Base-by-base conservation (phyloP, 2,797 vertebrate species). In the Sciaenops ocellatus region DNA sequence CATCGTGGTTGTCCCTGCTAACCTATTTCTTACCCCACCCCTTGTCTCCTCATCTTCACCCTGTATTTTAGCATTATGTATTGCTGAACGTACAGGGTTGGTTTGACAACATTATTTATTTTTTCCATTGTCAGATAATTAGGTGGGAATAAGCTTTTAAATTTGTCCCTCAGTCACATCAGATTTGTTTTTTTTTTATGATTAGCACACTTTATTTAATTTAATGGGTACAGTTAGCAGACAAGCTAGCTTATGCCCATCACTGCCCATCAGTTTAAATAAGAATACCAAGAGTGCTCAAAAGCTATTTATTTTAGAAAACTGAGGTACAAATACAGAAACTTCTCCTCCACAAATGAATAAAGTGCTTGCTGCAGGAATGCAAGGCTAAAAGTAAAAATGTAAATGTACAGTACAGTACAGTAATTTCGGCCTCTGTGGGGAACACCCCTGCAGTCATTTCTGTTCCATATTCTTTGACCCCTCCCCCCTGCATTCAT, bases 281-380 rank as follows among this genome's bases (percentile, higher is more conserved):
- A 8, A 52, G 0, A 50, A 34, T 26, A 2, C 7, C 8, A 55
- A 18, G 9, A 16, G 4, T 16, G 2, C 18, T 64, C 1, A 51
- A 62, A 75, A n/a, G 9, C 0, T 30, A 10, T 68, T 82, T 52
- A 51, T 75, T 24, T 46, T 18, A 71, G 10, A 71, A 57, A 83
- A 60, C 44, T 22, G 82, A 73, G 72, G 71, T 57, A 61, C 78
- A 85, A 87, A 82, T 76, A 18, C 13, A 85, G 82, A 86, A 89
- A 54, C 79, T 71, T 80, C 38, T 82, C 71, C 67, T 61, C 72
- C 42, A 71, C 30, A 79, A 69, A 82, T 54, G 60, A 6, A 63
- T 76, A 6, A 62, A 55, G 16, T 79, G 54, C 61, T 57, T 73
- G 63, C 82, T 51, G 15, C 48, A 64, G 62, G 24, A 70, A 46